Percentiles rank a stretch among this genome's conserved stretches.
phyloP scores from a whole-genome alignment of 2,888 invertebrate species.

The Oscheius sp. region DNA sequence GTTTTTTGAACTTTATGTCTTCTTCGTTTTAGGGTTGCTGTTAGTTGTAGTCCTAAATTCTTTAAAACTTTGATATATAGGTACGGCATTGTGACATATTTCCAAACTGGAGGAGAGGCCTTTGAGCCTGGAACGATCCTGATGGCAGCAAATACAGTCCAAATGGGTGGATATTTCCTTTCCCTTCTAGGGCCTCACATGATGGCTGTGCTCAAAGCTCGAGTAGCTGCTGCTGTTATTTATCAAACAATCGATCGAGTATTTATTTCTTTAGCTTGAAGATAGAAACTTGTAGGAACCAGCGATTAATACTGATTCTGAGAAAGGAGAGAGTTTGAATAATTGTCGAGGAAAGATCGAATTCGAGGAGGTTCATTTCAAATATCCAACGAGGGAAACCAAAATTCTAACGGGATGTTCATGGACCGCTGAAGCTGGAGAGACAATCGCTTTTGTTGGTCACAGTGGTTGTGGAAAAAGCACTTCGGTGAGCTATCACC shows the following conservation, averaged over 20 bases:
- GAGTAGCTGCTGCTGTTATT: slow-evolving; percentile 41
- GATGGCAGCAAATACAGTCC: slow-evolving; percentile 22
- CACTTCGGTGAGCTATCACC: slow-evolving; percentile 31
- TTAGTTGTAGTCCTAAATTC: neutral
- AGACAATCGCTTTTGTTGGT: slow-evolving; percentile 34
- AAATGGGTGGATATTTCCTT: slow-evolving; percentile 56
- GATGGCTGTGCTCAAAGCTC: slow-evolving; percentile 42
- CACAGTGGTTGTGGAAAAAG: slow-evolving; percentile 38
- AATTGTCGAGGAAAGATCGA: slow-evolving; percentile 49
- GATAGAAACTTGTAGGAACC: neutral
- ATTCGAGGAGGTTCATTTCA: slow-evolving; percentile 59
- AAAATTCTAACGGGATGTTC: slow-evolving; percentile 35
- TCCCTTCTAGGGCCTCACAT: slow-evolving; percentile 51
- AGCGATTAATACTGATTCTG: neutral
- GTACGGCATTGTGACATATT: slow-evolving; percentile 8
- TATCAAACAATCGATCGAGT: slow-evolving; percentile 28
- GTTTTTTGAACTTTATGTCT: slow-evolving; percentile 30
- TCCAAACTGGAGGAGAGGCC: neutral
- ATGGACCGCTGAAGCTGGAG: slow-evolving; percentile 32
- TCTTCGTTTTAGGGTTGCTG: slow-evolving; percentile 27
- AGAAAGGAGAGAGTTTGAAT: slow-evolving; percentile 22
- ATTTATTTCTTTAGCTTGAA: neutral
- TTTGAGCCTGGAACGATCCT: slow-evolving; percentile 29
- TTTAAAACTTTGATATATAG: neutral
- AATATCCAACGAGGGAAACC: slow-evolving; percentile 52